Evolutionary conservation across 1,140 invertebrate species (phyloP).

Genomic region (Drosophila hydei): DNA sequence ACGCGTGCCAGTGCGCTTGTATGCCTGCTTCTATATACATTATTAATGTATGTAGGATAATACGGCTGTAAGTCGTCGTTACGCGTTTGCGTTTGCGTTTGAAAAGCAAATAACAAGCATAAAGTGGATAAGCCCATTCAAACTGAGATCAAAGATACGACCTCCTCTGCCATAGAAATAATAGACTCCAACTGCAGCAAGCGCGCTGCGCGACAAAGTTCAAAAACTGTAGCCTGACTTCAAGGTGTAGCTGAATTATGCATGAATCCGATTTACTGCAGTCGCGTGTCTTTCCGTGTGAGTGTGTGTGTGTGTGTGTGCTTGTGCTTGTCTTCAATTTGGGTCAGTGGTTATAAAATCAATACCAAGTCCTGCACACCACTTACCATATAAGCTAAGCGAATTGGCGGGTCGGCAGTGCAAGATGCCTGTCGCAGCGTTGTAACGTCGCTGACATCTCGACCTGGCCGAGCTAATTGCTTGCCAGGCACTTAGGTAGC

Average conservation of each 20-base stretch:
- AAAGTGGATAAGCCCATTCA: conserved; percentile 47
- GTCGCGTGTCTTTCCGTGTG: conserved; percentile 9
- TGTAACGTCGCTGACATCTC: conserved; percentile 8
- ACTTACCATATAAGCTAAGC: background rate
- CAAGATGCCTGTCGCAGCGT: background rate
- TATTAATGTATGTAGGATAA: conserved; percentile 23
- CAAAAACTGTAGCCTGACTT: conserved; percentile 43
- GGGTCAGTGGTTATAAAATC: conserved; percentile 70
- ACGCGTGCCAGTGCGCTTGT: background rate
- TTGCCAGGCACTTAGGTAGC: background rate
- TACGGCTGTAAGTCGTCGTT: background rate
- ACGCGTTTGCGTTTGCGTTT: background rate
- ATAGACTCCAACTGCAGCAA: background rate
- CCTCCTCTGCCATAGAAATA: background rate
- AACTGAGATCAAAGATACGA: conserved; percentile 19
- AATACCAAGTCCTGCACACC: conserved; percentile 41
- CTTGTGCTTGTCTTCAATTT: conserved; percentile 38
- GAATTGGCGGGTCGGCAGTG: background rate
- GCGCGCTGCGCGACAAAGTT: conserved; percentile 26
- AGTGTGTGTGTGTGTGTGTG: conserved; percentile 11
- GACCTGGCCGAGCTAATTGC: background rate
- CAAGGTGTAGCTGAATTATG: conserved; percentile 65
- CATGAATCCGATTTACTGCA: conserved; percentile 41
- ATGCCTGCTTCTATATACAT: background rate
- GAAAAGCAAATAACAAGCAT: conserved; percentile 16